phyloP scores from a whole-genome alignment of 2,113 vertebrate species.

The Tyto alba region DNA sequence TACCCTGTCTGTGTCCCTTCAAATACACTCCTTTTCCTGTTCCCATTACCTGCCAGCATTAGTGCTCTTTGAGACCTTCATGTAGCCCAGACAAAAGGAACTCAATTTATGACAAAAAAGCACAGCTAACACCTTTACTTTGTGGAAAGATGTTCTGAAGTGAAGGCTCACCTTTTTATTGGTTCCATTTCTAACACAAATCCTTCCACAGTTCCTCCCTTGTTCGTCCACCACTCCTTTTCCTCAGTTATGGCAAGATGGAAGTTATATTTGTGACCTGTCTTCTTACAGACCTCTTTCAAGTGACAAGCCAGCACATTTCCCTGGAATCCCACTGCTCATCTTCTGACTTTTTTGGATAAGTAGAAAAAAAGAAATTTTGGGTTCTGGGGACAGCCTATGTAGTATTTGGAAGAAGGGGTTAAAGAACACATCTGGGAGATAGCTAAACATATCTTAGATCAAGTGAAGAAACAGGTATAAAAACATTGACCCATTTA shows the following conservation, averaged over 20 bases:
- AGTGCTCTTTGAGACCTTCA: not conserved
- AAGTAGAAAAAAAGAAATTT: not conserved
- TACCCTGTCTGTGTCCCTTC: not conserved
- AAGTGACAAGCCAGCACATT: not conserved
- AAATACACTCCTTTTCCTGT: not conserved
- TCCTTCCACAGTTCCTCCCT: not conserved
- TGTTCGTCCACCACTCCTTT: not conserved
- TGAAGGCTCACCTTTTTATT: not conserved
- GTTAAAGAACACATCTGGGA: not conserved
- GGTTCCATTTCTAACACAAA: not conserved
- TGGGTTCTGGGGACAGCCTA: not conserved
- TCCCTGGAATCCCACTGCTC: not conserved
- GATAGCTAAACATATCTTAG: not conserved
- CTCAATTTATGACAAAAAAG: not conserved
- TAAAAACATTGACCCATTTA: not conserved
- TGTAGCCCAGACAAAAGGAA: not conserved
- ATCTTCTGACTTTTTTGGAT: not conserved
- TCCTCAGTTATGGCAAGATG: not conserved
- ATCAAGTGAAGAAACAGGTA: not conserved
- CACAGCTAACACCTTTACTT: not conserved
- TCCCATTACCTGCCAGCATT: accelerated
- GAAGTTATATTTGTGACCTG: not conserved
- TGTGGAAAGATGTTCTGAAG: not conserved
- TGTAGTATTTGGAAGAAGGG: not conserved
- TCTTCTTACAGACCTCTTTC: not conserved